phyloP scores from a whole-genome alignment of 2,888 invertebrate genomes.

The Zelleria hepariella region DNA sequence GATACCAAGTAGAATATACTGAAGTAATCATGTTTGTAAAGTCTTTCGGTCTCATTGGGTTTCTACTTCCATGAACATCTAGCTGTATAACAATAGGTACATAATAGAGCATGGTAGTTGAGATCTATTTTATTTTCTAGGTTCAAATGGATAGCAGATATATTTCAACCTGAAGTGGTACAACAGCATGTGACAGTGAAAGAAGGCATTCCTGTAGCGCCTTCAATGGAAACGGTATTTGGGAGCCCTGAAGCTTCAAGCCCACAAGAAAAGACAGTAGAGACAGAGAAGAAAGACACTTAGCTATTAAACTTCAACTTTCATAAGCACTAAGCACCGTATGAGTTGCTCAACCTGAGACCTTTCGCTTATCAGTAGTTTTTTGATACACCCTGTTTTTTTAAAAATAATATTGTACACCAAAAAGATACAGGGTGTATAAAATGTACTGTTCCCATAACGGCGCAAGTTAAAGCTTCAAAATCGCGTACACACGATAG shows the following conservation, averaged over 20 bases:
- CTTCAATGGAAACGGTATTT: neutral
- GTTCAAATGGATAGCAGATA: conserved; percentile 53
- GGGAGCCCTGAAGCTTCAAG: neutral
- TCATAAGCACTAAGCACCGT: too few relatives aligned
- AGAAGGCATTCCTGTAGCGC: neutral
- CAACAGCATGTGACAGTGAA: neutral
- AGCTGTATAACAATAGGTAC: neutral
- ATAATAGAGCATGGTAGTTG: neutral
- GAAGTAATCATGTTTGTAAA: neutral
- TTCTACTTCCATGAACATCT: neutral
- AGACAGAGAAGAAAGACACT: neutral
- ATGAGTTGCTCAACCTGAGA: too few relatives aligned
- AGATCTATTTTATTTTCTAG: conserved; percentile 24
- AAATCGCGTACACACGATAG: too few relatives aligned
- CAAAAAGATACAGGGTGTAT: too few relatives aligned
- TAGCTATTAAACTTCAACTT: too few relatives aligned
- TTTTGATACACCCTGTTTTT: too few relatives aligned
- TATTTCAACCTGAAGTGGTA: conserved; percentile 23
- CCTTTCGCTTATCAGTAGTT: too few relatives aligned
- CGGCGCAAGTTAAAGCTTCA: too few relatives aligned
- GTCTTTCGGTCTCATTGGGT: neutral
- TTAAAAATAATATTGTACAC: too few relatives aligned
- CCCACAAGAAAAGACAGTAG: neutral
- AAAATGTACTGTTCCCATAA: too few relatives aligned
- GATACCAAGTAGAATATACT: neutral